Conservation (phyloP, 2,797 vertebrate species). For the Lacerta viridis region DNA sequence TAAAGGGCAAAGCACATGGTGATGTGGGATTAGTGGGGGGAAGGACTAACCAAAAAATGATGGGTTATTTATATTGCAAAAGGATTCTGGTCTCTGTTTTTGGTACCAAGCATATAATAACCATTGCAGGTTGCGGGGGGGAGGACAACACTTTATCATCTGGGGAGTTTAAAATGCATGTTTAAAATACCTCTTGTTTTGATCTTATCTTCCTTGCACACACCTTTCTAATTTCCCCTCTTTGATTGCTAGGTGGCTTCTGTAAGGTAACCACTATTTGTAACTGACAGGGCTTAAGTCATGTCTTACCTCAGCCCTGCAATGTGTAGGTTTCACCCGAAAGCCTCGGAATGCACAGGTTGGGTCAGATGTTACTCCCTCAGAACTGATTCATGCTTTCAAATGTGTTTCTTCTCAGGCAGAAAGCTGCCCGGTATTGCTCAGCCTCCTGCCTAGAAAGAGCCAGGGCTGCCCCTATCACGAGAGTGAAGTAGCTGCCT, state of each 20-base stretch:
- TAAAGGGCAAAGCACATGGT: neutral
- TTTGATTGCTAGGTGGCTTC: neutral
- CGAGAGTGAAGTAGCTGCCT: no score
- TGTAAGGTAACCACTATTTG: neutral
- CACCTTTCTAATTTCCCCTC: conserved; percentile 1
- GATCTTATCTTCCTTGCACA: neutral
- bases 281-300: neutral
- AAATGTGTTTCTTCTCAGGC: no score
- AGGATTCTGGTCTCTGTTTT: neutral
- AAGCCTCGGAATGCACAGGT: neutral
- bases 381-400: no score
- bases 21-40: neutral
- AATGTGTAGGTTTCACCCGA: neutral
- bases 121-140: neutral
- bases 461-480: no score
- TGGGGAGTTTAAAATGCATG: neutral
- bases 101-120: neutral
- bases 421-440: no score
- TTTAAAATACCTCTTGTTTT: neutral
- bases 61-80: neutral
- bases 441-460: no score
- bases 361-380: no score
- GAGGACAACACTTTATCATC: neutral
- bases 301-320: neutral
- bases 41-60: neutral